Percentiles rank a stretch among this genome's conserved stretches.
These are phyloP conservation scores for Hyles vespertilio DNA, from an alignment of 1,140 invertebrate species.

Conservation along the genomic window DNA sequence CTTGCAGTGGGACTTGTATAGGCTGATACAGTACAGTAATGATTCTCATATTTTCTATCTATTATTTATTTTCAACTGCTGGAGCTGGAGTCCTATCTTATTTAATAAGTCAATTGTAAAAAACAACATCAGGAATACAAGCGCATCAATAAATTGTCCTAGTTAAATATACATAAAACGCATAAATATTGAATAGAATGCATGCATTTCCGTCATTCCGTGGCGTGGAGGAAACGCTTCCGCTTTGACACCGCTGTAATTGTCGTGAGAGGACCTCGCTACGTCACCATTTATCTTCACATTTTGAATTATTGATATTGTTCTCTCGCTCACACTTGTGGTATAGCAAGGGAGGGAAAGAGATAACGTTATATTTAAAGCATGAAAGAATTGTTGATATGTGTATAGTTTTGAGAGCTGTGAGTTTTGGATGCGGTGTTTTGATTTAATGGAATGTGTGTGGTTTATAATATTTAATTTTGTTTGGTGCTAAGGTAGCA, in stretches of 20 bases:
- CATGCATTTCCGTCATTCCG: neutral
- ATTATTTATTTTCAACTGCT: too few species aligned
- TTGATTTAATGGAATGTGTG: neutral
- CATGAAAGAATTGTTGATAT: constrained; percentile 16
- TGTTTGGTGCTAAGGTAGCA: too few species aligned
- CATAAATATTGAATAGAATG: constrained; percentile 2
- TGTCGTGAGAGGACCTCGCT: constrained; percentile 43
- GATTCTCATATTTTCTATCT: too few species aligned
- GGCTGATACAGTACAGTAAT: too few species aligned
- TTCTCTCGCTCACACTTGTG: constrained; percentile 23
- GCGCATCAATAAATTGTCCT: neutral
- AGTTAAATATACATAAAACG: neutral
- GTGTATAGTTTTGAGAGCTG: constrained; percentile 36
- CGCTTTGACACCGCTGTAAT: constrained; percentile 57
- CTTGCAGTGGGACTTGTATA: too few species aligned
- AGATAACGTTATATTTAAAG: constrained; percentile 17
- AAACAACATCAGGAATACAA: too few species aligned
- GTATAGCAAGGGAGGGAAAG: constrained; percentile 15
- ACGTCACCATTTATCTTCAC: neutral
- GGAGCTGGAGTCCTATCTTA: too few species aligned
- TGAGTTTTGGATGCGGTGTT: constrained; percentile 17
- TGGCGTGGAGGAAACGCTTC: constrained; percentile 38
- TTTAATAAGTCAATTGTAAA: too few species aligned
- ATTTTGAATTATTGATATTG: constrained; percentile 33
- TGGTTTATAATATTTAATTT: too few species aligned